Base-by-base conservation (phyloP, 2,888 invertebrate genomes). In the Cantharis nigra region DNA sequence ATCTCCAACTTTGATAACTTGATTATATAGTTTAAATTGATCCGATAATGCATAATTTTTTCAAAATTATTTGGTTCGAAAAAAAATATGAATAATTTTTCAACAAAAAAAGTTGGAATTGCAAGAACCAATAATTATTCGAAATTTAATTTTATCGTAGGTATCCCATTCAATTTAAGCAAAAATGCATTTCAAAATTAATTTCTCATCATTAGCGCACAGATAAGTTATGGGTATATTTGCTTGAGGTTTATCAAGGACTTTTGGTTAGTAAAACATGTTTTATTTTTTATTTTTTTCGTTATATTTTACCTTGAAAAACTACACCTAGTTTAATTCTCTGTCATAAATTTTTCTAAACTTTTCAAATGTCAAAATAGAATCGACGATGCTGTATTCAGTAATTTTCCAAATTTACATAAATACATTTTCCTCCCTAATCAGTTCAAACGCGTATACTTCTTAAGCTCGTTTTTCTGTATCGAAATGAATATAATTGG, bases 361-460 rank as follows among this genome's bases (percentile, higher is more conserved):
- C 65, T 67, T 67, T 67, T n/a, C 26, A 67, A 67, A 67, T 67
- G 65, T 67, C 65, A 67, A 23, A 67, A 67, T 67, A 67, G n/a
- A 67, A 13, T 67, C 26, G 20, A 67, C n/a, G 49, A 49, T 49
- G 49, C n/a, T 20, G 23, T 65, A 2, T 20, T 13, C 11, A 23
- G 13, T 18, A 67, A 67, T 67, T 67, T 23, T 64, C 26, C 26
- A 67, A 67, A 67, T 67, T 67, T 67, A 67, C 65, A 20, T 67
- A 20, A 20, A 13, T 16, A 23, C 10, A 23, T n/a, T 67, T 67
- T 67, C 14, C n/a, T 9, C 26, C n/a, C 26, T 26, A 49, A 49
- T n/a, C 49, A n/a, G 7, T 49, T 49, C n/a, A 49, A 49, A n/a
- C n/a, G 13, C n/a, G 3, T 0, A n/a, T 49, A 49, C 49, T 1